A percentile compares a stretch with the other conserved stretches of the same genome.
Evolutionary conservation across 2,113 vertebrate species (phyloP).

Genomic region (Caranx melampygus): DNA sequence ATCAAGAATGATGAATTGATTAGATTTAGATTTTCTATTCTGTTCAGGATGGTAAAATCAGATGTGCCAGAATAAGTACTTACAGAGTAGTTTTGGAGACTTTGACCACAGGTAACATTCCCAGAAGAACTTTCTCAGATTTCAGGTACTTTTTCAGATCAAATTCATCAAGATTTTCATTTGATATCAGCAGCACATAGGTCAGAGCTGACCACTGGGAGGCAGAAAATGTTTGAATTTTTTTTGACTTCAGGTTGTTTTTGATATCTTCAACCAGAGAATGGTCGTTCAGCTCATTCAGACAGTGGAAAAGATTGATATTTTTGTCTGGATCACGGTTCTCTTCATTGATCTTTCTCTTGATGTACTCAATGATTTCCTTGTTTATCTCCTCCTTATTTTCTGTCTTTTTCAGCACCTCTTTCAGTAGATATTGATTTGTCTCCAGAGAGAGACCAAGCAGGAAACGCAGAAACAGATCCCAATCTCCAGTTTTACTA

Average conservation of each 20-base stretch:
- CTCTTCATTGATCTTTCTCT: background rate
- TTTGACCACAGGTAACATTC: constrained; percentile 64
- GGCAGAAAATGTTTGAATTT: constrained; percentile 25
- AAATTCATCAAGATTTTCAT: constrained; percentile 47
- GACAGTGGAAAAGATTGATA: constrained; percentile 58
- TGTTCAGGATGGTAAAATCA: background rate
- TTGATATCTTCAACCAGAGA: constrained; percentile 48
- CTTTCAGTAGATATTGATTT: constrained; percentile 28
- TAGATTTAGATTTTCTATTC: too few relatives aligned
- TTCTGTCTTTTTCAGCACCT: constrained; percentile 21
- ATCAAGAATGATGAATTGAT: too few relatives aligned
- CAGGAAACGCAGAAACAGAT: constrained; percentile 67
- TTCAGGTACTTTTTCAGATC: constrained; percentile 62
- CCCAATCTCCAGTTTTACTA: constrained; percentile 49
- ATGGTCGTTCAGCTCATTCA: constrained; percentile 56
- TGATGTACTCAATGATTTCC: constrained; percentile 53
- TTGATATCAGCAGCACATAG: constrained; percentile 60
- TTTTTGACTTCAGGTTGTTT: background rate
- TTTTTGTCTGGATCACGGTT: constrained; percentile 33
- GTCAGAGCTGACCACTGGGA: constrained; percentile 63
- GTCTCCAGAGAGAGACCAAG: constrained; percentile 60
- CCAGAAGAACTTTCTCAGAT: constrained; percentile 61
- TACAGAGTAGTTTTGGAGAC: constrained; percentile 36
- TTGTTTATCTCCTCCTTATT: background rate
- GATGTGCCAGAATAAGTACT: constrained; percentile 21